Evolutionary conservation across 1,140 invertebrate genomes (phyloP).

Genomic region (Ostrea denselamellosa): DNA sequence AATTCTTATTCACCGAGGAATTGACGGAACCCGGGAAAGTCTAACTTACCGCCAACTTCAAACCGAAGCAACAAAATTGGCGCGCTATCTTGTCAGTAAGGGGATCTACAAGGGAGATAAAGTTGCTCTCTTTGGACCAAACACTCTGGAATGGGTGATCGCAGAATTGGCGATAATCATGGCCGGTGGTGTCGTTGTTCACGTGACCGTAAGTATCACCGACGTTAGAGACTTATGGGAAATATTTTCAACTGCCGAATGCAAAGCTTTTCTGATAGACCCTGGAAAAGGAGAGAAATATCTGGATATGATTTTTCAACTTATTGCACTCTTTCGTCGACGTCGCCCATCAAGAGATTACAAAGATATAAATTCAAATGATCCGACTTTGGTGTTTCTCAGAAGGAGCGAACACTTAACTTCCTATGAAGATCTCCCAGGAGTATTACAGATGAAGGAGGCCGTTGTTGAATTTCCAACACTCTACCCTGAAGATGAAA

Average conservation of each 20-base stretch:
- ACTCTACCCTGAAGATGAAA: constrained; percentile 40
- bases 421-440: background rate
- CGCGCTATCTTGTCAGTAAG: background rate
- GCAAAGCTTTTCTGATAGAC: constrained; percentile 40
- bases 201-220: constrained; percentile 26
- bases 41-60: constrained; percentile 29
- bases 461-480: background rate
- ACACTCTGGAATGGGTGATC: constrained; percentile 44
- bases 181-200: constrained; percentile 41
- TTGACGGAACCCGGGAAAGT: constrained; percentile 30
- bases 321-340: background rate
- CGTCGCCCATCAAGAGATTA: constrained; percentile 1
- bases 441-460: background rate
- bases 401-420: background rate
- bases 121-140: constrained; percentile 43
- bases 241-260: constrained; percentile 3
- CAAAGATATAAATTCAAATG: background rate
- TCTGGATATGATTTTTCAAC: background rate
- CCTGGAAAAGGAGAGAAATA: constrained; percentile 1
- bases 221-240: constrained; percentile 25
- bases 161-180: constrained; percentile 33
- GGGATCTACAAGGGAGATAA: constrained; percentile 32
- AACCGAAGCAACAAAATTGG: constrained; percentile 9
- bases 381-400: constrained; percentile 1
- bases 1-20: background rate